Evolutionary conservation across 37 sponge, comb jelly and placozoan species (phyloP).

Genomic region (Oopsacas minuta): DNA sequence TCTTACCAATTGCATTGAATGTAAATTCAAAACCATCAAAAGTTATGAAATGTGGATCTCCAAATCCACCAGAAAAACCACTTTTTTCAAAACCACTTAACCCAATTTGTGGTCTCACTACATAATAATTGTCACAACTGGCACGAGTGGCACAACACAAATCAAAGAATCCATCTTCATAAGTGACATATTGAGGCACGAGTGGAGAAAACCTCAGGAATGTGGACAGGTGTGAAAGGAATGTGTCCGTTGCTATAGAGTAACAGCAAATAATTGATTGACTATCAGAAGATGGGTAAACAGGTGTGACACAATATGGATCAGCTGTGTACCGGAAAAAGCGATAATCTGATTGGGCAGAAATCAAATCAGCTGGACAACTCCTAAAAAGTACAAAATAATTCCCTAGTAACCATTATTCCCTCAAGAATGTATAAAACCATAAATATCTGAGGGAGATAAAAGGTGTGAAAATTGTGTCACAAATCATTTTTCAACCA

Average conservation of each 20-base stretch:
- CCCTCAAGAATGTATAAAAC: neutral
- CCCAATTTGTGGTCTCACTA: neutral
- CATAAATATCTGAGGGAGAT: too few species aligned
- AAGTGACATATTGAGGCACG: neutral
- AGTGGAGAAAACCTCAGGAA: neutral
- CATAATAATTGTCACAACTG: neutral
- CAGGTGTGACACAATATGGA: neutral
- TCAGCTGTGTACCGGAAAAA: neutral
- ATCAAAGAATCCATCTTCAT: neutral
- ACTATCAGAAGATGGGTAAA: neutral
- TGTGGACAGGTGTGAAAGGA: constrained; percentile 8
- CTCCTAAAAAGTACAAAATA: neutral
- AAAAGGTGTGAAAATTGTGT: too few species aligned
- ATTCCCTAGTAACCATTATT: neutral
- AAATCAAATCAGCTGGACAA: neutral
- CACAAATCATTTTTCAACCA: too few species aligned
- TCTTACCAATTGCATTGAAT: constrained; percentile 4
- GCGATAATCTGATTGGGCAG: neutral
- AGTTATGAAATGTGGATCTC: constrained; percentile 2
- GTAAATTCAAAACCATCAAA: neutral
- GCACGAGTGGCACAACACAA: neutral
- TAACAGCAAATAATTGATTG: constrained; percentile 10
- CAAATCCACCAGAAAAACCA: neutral
- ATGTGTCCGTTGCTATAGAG: neutral
- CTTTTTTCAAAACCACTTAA: neutral